Percentiles rank a stretch among this genome's conserved stretches.
Conservation (phyloP, 2,113 vertebrate species). For the Erythrolamprus reginae region DNA sequence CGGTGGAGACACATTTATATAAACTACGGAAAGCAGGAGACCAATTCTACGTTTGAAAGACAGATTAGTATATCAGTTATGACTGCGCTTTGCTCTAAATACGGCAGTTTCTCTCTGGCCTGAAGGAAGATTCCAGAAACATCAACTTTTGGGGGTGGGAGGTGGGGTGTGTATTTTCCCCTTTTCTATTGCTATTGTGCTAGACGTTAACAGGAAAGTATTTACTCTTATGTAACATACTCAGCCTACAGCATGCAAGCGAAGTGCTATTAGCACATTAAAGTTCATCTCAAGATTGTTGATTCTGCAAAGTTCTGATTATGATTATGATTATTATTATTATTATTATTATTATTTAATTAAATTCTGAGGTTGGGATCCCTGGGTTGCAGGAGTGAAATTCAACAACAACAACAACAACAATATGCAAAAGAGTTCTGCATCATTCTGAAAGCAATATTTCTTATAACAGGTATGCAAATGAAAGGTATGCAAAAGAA, state of each 20-base stretch:
- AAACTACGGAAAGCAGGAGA: conserved; percentile 17
- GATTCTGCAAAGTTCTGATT: not conserved
- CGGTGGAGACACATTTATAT: conserved; percentile 19
- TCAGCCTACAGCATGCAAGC: not conserved
- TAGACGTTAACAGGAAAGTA: not conserved
- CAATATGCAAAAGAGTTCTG: not conserved
- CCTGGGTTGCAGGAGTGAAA: not conserved
- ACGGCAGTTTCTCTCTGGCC: not conserved
- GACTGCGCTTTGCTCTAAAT: conserved; percentile 29
- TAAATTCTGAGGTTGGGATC: not conserved
- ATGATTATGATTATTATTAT: no score
- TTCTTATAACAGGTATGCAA: not conserved
- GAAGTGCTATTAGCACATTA: not conserved
- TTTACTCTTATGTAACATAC: not conserved
- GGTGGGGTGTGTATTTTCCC: not conserved
- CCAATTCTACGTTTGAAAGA: conserved; percentile 20
- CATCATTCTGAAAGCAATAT: not conserved
- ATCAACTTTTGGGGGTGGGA: not conserved
- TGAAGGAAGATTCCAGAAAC: conserved; percentile 22
- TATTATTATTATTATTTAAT: not conserved
- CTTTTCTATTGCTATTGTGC: not conserved
- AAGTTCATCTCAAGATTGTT: not conserved
- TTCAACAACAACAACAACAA: no score
- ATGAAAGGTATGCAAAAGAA: no score
- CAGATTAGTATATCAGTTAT: conserved; percentile 26